These are phyloP conservation scores for Danio tinwini DNA, from an alignment of 2,797 vertebrate species.

Conservation along the genomic window DNA sequence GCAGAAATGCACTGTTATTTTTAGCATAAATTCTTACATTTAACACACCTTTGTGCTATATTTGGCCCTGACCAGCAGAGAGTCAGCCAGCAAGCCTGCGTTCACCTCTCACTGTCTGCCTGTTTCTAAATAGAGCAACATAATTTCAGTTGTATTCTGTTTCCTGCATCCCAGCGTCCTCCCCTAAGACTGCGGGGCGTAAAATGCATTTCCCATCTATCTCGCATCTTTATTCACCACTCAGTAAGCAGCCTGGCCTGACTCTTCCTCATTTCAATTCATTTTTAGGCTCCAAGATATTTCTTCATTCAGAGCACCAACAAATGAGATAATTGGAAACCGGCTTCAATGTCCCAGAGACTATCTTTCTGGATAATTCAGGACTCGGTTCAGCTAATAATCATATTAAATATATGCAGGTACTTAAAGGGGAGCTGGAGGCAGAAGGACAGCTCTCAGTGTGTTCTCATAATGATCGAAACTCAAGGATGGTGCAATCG, in stretches of 20 bases:
- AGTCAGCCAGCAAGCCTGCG: slow-evolving; percentile 20
- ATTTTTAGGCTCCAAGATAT: slow-evolving; percentile 43
- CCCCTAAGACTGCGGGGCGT: slow-evolving; percentile 28
- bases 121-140: slow-evolving; percentile 65
- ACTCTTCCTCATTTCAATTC: slow-evolving; percentile 26
- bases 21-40: not conserved
- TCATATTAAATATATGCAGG: slow-evolving; percentile 66
- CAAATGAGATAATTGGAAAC: slow-evolving; percentile 69
- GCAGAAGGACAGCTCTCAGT: slow-evolving; percentile 57
- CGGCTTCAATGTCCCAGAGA: slow-evolving; percentile 63
- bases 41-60: slow-evolving; percentile 17
- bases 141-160: slow-evolving; percentile 64
- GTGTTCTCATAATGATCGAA: slow-evolving; percentile 57
- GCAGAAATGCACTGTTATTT: not conserved
- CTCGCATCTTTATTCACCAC: slow-evolving; percentile 35
- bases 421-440: slow-evolving; percentile 59
- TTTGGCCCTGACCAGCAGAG: slow-evolving; percentile 48
- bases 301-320: slow-evolving; percentile 65
- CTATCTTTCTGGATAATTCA: slow-evolving; percentile 60
- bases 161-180: slow-evolving; percentile 57
- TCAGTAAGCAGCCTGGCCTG: slow-evolving; percentile 19
- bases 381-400: slow-evolving; percentile 52
- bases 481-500: slow-evolving; percentile 59
- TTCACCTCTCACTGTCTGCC: slow-evolving; percentile 60
- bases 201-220: slow-evolving; percentile 45